These are phyloP conservation scores for Eretmocerus hayati DNA, from an alignment of 2,888 invertebrate genomes.

Conservation along the genomic window DNA sequence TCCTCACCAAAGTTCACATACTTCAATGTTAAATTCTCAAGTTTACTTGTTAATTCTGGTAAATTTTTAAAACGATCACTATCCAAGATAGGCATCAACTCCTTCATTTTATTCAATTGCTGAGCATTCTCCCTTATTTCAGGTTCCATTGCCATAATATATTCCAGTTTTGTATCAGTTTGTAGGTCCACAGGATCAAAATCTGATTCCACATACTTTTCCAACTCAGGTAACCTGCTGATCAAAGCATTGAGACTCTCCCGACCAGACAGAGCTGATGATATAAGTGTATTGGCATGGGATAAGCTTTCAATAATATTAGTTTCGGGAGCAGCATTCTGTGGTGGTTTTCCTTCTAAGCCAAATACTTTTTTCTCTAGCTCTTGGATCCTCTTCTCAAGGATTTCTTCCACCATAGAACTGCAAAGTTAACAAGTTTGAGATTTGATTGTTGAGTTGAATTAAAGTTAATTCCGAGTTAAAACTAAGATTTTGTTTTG, in stretches of 20 bases:
- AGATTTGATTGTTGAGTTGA: too few species aligned
- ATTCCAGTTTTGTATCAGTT: constrained; percentile 47
- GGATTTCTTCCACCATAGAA: constrained; percentile 28
- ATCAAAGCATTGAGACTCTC: constrained; percentile 48
- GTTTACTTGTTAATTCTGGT: constrained; percentile 45
- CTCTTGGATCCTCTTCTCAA: constrained; percentile 48
- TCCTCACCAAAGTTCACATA: constrained; percentile 46
- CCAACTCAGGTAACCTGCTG: constrained; percentile 47
- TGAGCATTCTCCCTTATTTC: constrained; percentile 46
- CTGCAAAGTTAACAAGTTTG: too few species aligned
- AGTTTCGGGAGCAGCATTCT: constrained; percentile 34
- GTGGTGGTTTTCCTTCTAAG: constrained; percentile 31
- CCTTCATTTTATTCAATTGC: constrained; percentile 43
- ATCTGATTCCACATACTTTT: constrained; percentile 47
- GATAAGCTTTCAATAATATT: constrained; percentile 47
- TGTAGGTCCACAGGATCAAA: constrained; percentile 46
- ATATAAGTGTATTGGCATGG: constrained; percentile 49
- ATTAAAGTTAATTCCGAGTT: too few species aligned
- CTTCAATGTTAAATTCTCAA: constrained; percentile 43
- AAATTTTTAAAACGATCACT: constrained; percentile 45
- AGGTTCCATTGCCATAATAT: constrained; percentile 46
- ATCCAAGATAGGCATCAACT: constrained; percentile 44
- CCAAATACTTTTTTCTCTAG: constrained; percentile 48
- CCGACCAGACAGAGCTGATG: constrained; percentile 50
- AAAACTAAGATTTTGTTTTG: too few species aligned